Evolutionary conservation across 2,888 invertebrate genomes (phyloP).

Genomic region (Brachynemurus nebulosus): DNA sequence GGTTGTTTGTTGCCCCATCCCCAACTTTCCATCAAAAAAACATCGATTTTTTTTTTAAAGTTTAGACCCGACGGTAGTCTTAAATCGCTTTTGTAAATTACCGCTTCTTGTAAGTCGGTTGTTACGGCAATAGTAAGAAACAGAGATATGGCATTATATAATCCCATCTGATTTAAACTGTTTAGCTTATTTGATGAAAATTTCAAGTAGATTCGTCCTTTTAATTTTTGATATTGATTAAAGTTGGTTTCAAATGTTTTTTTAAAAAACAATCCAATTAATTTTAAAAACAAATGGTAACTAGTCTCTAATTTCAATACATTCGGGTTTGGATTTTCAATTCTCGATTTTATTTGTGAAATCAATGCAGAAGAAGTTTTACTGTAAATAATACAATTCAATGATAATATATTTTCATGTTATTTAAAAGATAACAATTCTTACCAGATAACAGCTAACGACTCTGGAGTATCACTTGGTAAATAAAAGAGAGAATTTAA

Average conservation of each 20-base stretch:
- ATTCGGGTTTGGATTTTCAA: slow-evolving; percentile 14
- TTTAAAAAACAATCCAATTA: slow-evolving; percentile 18
- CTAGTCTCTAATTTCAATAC: slow-evolving; percentile 23
- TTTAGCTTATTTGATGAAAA: slow-evolving; percentile 40
- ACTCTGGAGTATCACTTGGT: slow-evolving; percentile 33
- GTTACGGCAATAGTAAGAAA: slow-evolving; percentile 32
- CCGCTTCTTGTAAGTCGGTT: slow-evolving; percentile 30
- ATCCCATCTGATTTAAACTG: slow-evolving; percentile 37
- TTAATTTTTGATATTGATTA: slow-evolving; percentile 16
- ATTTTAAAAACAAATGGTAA: slow-evolving; percentile 18
- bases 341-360: slow-evolving; percentile 12
- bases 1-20: no score
- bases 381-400: slow-evolving; percentile 15
- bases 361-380: slow-evolving; percentile 25
- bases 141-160: slow-evolving; percentile 38
- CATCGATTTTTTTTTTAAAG: no score
- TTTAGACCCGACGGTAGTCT: no score
- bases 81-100: slow-evolving; percentile 21
- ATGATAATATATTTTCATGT: neutral
- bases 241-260: slow-evolving; percentile 14
- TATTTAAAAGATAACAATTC: slow-evolving; percentile 1
- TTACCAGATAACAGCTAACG: slow-evolving; percentile 29
- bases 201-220: slow-evolving; percentile 40
- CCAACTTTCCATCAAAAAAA: no score
- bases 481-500: slow-evolving; percentile 39